phyloP scores from a whole-genome alignment of 2,888 invertebrate genomes.

The Tridacna crocea region DNA sequence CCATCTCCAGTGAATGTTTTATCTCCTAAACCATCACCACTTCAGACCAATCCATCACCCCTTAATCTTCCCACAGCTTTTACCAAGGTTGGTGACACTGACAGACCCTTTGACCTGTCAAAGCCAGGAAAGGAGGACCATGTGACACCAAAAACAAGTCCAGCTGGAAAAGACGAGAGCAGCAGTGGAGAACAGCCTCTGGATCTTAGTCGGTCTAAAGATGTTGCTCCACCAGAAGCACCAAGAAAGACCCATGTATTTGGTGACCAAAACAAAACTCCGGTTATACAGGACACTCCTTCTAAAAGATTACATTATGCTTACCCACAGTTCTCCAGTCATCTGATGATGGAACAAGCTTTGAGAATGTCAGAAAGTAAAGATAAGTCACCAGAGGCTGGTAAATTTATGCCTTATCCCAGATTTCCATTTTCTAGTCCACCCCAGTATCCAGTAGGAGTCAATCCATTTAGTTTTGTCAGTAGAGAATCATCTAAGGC shows the following conservation, averaged over 20 bases:
- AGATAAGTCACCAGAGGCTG: slow-evolving; percentile 77
- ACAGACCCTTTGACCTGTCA: slow-evolving; percentile 74
- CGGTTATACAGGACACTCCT: slow-evolving; percentile 81
- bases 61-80: slow-evolving; percentile 25
- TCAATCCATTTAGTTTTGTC: slow-evolving; percentile 72
- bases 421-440: slow-evolving; percentile 76
- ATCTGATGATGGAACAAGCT: slow-evolving; percentile 73
- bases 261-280: slow-evolving; percentile 69
- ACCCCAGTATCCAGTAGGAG: slow-evolving; percentile 65
- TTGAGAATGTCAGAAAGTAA: slow-evolving; percentile 73
- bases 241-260: slow-evolving; percentile 80
- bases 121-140: slow-evolving; percentile 53
- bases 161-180: slow-evolving; percentile 86
- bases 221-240: slow-evolving; percentile 75
- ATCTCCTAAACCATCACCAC: slow-evolving; percentile 38
- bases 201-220: slow-evolving; percentile 91
- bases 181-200: slow-evolving; percentile 86
- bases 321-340: slow-evolving; percentile 88
- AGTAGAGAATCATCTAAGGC: slow-evolving; percentile 70
- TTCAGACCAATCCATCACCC: slow-evolving; percentile 33
- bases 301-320: slow-evolving; percentile 85
- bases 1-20: slow-evolving; percentile 29
- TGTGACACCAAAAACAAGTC: slow-evolving; percentile 44
- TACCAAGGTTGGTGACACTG: slow-evolving; percentile 39
- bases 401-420: slow-evolving; percentile 71